These are phyloP conservation scores for Myrmecobius fasciatus DNA, from an alignment of 2,113 vertebrate species.

Conservation along the genomic window DNA sequence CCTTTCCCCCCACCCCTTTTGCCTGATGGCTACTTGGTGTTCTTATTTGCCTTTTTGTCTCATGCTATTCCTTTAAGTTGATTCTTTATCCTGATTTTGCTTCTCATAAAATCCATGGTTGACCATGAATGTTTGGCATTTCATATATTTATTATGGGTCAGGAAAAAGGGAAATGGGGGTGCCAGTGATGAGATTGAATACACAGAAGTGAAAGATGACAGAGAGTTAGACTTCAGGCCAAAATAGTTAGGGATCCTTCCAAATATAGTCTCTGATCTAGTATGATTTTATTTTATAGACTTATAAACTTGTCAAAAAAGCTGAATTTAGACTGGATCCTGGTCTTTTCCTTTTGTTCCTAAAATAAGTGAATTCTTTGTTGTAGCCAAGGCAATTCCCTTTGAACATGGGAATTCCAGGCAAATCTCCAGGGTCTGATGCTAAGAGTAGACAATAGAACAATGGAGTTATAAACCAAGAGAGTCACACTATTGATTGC, in stretches of 20 bases:
- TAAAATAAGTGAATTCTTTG: background rate
- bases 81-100: background rate
- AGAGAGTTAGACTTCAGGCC: background rate
- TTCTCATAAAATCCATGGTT: background rate
- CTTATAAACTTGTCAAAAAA: background rate
- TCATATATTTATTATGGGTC: background rate
- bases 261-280: background rate
- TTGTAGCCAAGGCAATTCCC: background rate
- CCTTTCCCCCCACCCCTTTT: background rate
- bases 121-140: background rate
- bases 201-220: background rate
- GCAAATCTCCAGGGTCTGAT: background rate
- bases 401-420: background rate
- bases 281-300: background rate
- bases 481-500: background rate
- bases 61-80: background rate
- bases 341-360: background rate
- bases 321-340: background rate
- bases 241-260: background rate
- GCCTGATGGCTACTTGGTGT: background rate
- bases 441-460: background rate
- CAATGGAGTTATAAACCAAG: background rate
- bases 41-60: background rate
- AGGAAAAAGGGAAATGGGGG: background rate
- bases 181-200: background rate